Evolutionary conservation across 2,888 invertebrate species (phyloP), one percentile per base, ranked within the genome.

Genomic region (Apamea anceps): DNA sequence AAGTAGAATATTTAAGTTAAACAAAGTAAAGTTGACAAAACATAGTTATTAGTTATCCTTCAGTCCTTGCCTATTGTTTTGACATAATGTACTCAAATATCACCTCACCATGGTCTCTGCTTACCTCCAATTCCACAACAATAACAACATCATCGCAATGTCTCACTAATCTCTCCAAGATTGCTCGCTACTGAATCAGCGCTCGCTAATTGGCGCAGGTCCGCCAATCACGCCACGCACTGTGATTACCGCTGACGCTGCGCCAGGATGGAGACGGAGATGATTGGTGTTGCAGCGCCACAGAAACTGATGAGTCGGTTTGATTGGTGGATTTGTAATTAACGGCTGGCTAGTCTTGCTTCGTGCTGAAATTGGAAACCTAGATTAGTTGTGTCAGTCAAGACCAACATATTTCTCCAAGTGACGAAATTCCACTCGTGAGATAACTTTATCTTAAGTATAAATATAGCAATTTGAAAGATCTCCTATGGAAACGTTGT

Each of bases 171-270:
- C 54, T 76, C 72, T 65, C 10, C 18, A n/a, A 67, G 51, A 68
- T 82, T 37, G 54, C n/a, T 67, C 13, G 66, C 28, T 57, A 21
- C 71, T 66, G 72, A 75, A 76, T 84, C 87, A 86, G 86, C 82
- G n/a, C 60, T 32, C 32, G 67, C 79, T 88, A 88, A 88, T 88
- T 89, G 84, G 68, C 45, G 57, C 51, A 72, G 48, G 48, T 67
- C 32, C 68, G 67, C 72, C 80, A 87, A 85, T 85, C 70, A 78
- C 65, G 62, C 57, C 80, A 87, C 85, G 82, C 87, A 82, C 75
- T 57, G 72, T 65, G 79, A 83, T 84, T 86, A 78, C 74, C 71
- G 87, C 89, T 89, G 89, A 88, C 81, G 45, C 60, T 28, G 76
- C 71, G 45, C 32, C 68, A 60, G 37, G 57, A 72, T 77, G 74